Evolutionary conservation across 2,797 vertebrate species (phyloP), one percentile per base, ranked within the genome.

Genomic region (Moxostoma hubbsi): DNA sequence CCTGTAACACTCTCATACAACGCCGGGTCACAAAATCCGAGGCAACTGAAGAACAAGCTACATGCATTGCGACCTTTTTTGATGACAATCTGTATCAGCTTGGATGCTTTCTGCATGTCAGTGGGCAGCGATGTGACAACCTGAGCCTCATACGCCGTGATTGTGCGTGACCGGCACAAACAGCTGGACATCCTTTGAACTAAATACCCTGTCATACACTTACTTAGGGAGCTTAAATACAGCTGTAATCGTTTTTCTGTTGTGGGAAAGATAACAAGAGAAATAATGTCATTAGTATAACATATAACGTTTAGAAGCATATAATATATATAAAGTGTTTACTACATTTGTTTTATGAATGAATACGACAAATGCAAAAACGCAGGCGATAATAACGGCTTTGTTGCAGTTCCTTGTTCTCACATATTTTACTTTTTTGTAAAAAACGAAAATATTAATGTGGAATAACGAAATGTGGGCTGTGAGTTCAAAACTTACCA

Each of bases 41-140:
- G 13, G 1, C 89, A 88, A 9, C 87, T 74, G 78, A 88, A 92
- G 73, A 93, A 88, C 0, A 88, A 55, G 81, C 85, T 82, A 5
- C 84, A 89, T 51, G 87, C 85, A 1, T 47, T 85, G 1, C 77
- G 63, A 67, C 90, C 89, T 80, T 88, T 92, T 71, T 61, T 77
- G 4, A 82, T 72, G 43, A 88, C 55, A 5, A 69, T 84, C 13
- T 89, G 90, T 65, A 91, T 18, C 64, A 87, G 9, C 64, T 85
- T 83, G 4, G 85, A 9, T 4, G 90, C 1, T 43, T 85, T 84
- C 6, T 83, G 70, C 79, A 86, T 75, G 74, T 10, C 83, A 0
- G 85, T 87, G 7, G 58, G n/a, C 54, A 82, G 72, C 9, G 85
- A 82, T n/a, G 9, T 7, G 65, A 90, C 84, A 59, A 87, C 61